Evolutionary conservation across 1,140 invertebrate species (phyloP), one percentile per base, ranked within the genome.

Genomic region (Drosophila grimshawi): DNA sequence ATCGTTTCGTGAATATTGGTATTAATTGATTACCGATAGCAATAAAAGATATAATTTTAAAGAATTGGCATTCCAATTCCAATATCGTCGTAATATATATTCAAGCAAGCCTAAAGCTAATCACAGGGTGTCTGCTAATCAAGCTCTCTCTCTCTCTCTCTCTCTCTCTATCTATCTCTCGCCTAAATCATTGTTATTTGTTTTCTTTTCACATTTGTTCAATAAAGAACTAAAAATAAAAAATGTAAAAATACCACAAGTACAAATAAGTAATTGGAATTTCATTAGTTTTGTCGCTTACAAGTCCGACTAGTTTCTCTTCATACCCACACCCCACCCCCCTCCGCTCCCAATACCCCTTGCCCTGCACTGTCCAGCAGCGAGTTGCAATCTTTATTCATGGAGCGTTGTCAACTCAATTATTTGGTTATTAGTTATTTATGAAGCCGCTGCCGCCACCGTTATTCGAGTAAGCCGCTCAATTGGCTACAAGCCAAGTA

Each of bases 401-500:
- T 30, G 53, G n/a, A 51, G 55, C 56, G 64, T 49, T 68, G 70
- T 60, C 70, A 73, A 48, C 70, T 65, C 70, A 70, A 79, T 79
- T 71, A 80, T 75, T 76, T 70, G 53, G 53, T 79, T 62, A 80
- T 66, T 80, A 70, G 52, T 71, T 71, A 71, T 71, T 76, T 71
- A 71, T 71, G 32, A 52, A 66, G 57, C 39, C 39, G n/a, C 39
- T n/a, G 39, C 57, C 43, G 56, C 64, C 41, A 56, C 48, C 49
- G 64, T 70, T 51, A 62, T 49, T 69, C 71, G 69, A 32, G 55
- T 55, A 63, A 75, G 46, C 71, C 6, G 65, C 60, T 69, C 64
- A 55, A 52, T 51, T 45, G 46, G 66, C 51, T 55, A 61, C 30
- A 59, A 59, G 46, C 45, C 30, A 11, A 32, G 27, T 3, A 2